Evolutionary conservation across 2,888 invertebrate species (phyloP).

Genomic region (Copidosoma aretas): DNA sequence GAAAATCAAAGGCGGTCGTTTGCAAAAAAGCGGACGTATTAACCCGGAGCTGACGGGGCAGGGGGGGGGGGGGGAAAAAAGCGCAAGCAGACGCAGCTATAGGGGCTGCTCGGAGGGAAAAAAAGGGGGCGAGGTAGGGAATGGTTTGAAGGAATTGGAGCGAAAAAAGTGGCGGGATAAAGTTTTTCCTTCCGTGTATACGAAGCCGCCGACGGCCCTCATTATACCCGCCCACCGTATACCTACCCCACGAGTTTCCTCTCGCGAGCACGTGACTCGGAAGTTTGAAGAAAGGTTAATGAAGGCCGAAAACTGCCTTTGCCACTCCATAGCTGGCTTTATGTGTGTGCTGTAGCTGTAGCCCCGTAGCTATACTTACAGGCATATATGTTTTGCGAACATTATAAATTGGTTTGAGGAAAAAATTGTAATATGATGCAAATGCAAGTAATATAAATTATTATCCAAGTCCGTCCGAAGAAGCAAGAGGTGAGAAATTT

Average conservation of each 20-base stretch:
- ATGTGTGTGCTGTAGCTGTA: too few species aligned
- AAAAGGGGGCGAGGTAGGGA: too few species aligned
- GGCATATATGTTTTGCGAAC: not conserved
- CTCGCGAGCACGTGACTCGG: not conserved
- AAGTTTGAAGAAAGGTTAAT: constrained; percentile 16
- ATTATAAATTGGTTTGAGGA: too few species aligned
- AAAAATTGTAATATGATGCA: too few species aligned
- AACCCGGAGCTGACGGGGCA: too few species aligned
- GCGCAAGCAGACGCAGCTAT: not conserved
- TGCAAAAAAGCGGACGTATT: not conserved
- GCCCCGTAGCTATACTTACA: too few species aligned
- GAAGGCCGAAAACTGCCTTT: not conserved
- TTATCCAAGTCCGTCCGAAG: too few species aligned
- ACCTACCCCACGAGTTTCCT: too few species aligned
- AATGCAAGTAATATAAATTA: too few species aligned
- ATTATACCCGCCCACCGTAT: not conserved
- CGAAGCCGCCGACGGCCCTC: not conserved
- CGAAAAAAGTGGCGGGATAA: constrained; percentile 36
- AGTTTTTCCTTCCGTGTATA: constrained; percentile 31
- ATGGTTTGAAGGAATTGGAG: constrained; percentile 27
- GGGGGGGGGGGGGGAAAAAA: not conserved
- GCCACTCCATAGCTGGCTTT: not conserved
- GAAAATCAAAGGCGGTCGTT: too few species aligned
- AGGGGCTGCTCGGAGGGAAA: constrained; percentile 1
- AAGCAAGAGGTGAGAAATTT: too few species aligned